Evolutionary conservation across 2,113 vertebrate species (phyloP).

Genomic region (Willisornis vidua): DNA sequence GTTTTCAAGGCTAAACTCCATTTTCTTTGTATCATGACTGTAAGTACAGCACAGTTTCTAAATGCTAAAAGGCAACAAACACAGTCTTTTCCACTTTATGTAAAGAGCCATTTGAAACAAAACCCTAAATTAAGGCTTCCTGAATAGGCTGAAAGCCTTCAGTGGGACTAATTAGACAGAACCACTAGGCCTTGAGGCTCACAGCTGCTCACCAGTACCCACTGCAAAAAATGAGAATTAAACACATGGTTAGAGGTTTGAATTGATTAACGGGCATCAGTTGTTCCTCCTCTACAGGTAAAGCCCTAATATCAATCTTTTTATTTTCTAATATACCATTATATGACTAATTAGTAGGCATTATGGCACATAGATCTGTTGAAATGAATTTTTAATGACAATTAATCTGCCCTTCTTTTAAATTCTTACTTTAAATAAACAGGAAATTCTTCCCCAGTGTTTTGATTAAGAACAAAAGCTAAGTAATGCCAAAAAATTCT

Average conservation of each 20-base stretch:
- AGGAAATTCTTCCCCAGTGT: background rate
- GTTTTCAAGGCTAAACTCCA: background rate
- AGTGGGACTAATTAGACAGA: conserved; percentile 63
- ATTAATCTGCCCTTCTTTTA: background rate
- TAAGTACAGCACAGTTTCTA: background rate
- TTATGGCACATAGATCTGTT: background rate
- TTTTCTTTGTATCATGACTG: background rate
- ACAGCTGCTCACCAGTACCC: conserved; percentile 50
- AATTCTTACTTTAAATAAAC: background rate
- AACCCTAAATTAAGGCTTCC: conserved; percentile 31
- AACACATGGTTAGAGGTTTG: conserved; percentile 50
- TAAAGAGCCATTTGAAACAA: conserved; percentile 48
- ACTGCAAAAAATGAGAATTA: conserved; percentile 48
- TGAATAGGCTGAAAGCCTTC: conserved; percentile 46
- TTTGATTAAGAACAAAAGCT: background rate
- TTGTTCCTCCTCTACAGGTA: conserved; percentile 44
- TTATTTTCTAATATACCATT: conserved; percentile 47
- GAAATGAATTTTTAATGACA: background rate
- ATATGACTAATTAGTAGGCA: conserved; percentile 38
- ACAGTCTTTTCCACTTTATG: background rate
- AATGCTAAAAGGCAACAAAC: background rate
- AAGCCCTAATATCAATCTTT: conserved; percentile 34
- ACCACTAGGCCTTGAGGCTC: conserved; percentile 58
- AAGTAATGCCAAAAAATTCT: background rate
- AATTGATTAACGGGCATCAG: conserved; percentile 57